Evolutionary conservation across 2,888 invertebrate species (phyloP).

Genomic region (Dermolepida albohirtum): DNA sequence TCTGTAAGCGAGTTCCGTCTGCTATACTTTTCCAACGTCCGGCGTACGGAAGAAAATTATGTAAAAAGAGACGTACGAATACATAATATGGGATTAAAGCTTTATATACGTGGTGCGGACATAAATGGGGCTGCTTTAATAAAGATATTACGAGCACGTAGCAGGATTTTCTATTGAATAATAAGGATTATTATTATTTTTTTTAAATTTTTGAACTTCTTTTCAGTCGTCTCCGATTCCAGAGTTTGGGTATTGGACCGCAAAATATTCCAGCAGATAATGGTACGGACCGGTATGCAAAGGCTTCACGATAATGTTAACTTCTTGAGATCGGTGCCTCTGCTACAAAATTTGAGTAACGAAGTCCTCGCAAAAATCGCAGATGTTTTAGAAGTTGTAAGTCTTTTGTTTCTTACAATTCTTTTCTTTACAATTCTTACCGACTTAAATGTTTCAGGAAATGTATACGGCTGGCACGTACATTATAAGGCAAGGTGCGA

Average conservation of each 20-base stretch:
- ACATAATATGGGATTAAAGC: too few species aligned
- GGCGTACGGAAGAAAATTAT: too few species aligned
- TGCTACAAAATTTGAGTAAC: slow-evolving; percentile 69
- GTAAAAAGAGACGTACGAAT: too few species aligned
- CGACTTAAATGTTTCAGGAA: slow-evolving; percentile 64
- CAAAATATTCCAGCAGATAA: slow-evolving; percentile 76
- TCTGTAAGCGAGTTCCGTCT: too few species aligned
- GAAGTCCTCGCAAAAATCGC: slow-evolving; percentile 76
- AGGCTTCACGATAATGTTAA: slow-evolving; percentile 75
- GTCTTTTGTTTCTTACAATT: slow-evolving; percentile 49
- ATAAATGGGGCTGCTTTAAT: too few species aligned
- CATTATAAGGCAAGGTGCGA: slow-evolving; percentile 74
- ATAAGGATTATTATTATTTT: too few species aligned
- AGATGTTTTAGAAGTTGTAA: slow-evolving; percentile 77
- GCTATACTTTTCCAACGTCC: too few species aligned
- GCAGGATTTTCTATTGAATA: too few species aligned
- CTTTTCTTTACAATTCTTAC: neutral
- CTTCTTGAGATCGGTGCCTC: slow-evolving; percentile 74
- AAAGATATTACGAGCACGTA: too few species aligned
- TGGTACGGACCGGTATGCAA: slow-evolving; percentile 78
- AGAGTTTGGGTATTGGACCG: slow-evolving; percentile 78
- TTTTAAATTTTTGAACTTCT: too few species aligned
- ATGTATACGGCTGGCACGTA: slow-evolving; percentile 73
- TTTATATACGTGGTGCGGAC: too few species aligned
- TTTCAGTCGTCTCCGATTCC: slow-evolving; percentile 71